Base-by-base conservation (phyloP, 1,140 invertebrate genomes). In the Drosophila nannoptera region DNA sequence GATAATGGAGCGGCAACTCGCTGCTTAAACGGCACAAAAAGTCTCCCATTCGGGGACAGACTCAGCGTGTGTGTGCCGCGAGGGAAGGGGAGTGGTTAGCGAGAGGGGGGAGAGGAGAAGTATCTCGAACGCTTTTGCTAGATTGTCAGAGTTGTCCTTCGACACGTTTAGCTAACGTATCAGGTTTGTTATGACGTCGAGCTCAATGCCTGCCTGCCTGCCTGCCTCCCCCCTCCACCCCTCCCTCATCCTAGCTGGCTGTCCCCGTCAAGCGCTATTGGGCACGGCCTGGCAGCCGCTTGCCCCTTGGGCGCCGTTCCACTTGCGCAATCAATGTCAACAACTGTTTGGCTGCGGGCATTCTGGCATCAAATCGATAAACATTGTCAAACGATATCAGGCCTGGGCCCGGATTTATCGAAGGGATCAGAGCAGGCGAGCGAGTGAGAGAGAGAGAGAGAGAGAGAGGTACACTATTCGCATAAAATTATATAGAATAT, bases 151-250 rank as follows among this genome's bases (percentile, higher is more conserved):
- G 33, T 5, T 22, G 16, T 32, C 16, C 11, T n/a, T 16, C 22
- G 46, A 12, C 45, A 35, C 14, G 36, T 14, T 45, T 45, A 7
- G 31, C n/a, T 29, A 31, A 8, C n/a, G 36, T 59, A 59, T 59
- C 54, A 14, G 36, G 35, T 59, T 65, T 58, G 54, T 65, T 65
- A 42, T 58, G 63, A 66, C 31, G 35, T 48, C 53, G 33, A 50
- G 58, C 46, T 50, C 54, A 50, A 59, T 50, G 54, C 63, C 62
- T 50, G 31, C 31, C 22, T 38, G 50, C 49, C 60, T 43, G 59
- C 6, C 12, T 46, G 16, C 33, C 56, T 38, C 40, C 50, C 49
- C 54, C 11, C 16, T 12, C 16, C 6, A 12, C 11, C n/a, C 29
- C 9, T 29, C 29, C 46, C 8, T 22, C 22, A 16, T 48, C 29